These are phyloP conservation scores for Calypte anna DNA, from an alignment of 2,113 vertebrate species.

Conservation along the genomic window DNA sequence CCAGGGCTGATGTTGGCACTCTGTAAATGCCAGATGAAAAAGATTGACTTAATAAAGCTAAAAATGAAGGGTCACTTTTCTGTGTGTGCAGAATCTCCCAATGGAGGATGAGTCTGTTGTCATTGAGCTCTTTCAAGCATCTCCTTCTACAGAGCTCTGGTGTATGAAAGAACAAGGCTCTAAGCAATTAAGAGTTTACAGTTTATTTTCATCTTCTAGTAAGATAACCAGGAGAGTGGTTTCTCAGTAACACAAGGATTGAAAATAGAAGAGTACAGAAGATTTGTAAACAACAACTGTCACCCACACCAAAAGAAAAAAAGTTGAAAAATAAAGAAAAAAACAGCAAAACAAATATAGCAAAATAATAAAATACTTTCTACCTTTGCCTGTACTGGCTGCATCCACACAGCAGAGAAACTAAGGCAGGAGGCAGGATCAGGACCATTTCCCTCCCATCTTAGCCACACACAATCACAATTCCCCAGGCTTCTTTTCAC, in stretches of 20 bases:
- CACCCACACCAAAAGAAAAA: neutral
- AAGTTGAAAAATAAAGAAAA: neutral
- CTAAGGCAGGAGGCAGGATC: neutral
- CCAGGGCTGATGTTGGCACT: neutral
- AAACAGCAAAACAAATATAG: neutral
- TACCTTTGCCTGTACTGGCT: neutral
- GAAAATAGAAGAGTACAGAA: neutral
- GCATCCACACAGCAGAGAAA: neutral
- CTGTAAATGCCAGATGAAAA: neutral
- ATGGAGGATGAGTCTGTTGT: neutral
- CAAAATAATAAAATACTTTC: neutral
- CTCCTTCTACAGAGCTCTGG: neutral
- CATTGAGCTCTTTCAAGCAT: neutral
- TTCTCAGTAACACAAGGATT: neutral
- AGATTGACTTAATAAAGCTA: neutral
- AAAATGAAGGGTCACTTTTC: neutral
- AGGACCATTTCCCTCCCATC: neutral
- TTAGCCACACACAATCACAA: neutral
- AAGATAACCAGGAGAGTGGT: neutral
- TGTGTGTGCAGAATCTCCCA: neutral
- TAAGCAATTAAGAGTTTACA: neutral
- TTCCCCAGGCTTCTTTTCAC: neutral
- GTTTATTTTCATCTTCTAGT: neutral
- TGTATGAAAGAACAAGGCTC: neutral
- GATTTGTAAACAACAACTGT: neutral